Evolutionary conservation across 2,888 invertebrate genomes (phyloP).

Genomic region (Aphidius colemani): DNA sequence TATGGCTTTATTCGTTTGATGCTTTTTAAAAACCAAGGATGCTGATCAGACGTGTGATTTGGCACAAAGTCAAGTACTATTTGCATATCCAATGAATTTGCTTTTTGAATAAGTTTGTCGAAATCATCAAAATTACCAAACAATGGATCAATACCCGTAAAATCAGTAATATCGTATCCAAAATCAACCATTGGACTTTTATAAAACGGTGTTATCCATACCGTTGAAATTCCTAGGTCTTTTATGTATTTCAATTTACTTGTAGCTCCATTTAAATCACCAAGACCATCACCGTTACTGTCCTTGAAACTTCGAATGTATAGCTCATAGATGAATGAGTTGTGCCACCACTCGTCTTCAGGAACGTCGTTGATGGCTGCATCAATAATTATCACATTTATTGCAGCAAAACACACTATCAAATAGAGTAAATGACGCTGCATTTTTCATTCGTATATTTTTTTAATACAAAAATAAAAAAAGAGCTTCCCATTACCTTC

Average conservation of each 20-base stretch:
- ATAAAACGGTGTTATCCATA: conserved; percentile 76
- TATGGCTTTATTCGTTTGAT: conserved; percentile 66
- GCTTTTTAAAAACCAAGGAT: conserved; percentile 81
- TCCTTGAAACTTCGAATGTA: conserved; percentile 83
- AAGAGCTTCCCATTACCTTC: no score
- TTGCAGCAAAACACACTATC: no score
- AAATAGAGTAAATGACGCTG: no score
- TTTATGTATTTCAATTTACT: conserved; percentile 63
- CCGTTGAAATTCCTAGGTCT: conserved; percentile 66
- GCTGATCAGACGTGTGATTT: conserved; percentile 74
- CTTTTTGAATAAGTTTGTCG: conserved; percentile 54
- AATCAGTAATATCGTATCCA: conserved; percentile 58
- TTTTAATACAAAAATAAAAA: no score
- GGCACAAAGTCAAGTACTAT: conserved; percentile 62
- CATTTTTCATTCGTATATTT: no score
- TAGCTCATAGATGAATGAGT: conserved; percentile 79
- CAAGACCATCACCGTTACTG: conserved; percentile 64
- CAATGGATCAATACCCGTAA: conserved; percentile 62
- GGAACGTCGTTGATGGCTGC: no score
- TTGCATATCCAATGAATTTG: conserved; percentile 50
- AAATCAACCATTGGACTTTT: conserved; percentile 69
- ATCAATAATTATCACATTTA: no score
- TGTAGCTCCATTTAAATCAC: no score
- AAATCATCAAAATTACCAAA: conserved; percentile 68
- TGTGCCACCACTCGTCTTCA: conserved; percentile 73